Percentiles rank a stretch among this genome's conserved stretches.
phyloP scores from a whole-genome alignment of 1,140 invertebrate genomes.

The Lethrus apterus region DNA sequence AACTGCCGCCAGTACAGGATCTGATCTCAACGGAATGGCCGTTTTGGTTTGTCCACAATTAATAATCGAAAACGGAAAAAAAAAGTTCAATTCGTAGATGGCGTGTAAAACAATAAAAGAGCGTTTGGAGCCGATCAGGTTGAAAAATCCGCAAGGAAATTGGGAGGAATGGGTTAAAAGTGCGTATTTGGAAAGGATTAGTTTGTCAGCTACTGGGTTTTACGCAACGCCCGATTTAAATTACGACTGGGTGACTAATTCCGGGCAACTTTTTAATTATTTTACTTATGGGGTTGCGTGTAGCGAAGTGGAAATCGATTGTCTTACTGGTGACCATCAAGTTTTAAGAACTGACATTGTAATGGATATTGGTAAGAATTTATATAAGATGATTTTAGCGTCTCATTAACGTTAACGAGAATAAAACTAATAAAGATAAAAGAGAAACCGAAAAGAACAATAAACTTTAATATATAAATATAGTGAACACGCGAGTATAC shows the following conservation, averaged over 20 bases:
- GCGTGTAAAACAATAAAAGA: slow-evolving; percentile 74
- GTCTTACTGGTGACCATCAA: slow-evolving; percentile 80
- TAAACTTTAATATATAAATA: too few relatives aligned
- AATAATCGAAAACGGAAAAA: neutral
- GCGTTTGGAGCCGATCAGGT: slow-evolving; percentile 69
- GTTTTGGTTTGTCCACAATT: slow-evolving; percentile 55
- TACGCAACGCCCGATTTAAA: slow-evolving; percentile 74
- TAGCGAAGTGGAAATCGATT: slow-evolving; percentile 81
- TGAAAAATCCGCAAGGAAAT: slow-evolving; percentile 66
- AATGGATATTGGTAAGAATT: slow-evolving; percentile 71
- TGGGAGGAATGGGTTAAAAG: slow-evolving; percentile 81
- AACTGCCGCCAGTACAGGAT: slow-evolving; percentile 84
- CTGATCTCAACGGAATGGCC: slow-evolving; percentile 94
- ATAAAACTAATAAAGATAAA: too few relatives aligned
- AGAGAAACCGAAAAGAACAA: neutral
- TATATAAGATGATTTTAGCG: too few relatives aligned
- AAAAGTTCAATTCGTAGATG: slow-evolving; percentile 46
- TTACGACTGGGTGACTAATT: slow-evolving; percentile 65
- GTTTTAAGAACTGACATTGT: slow-evolving; percentile 86
- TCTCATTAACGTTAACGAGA: too few relatives aligned
- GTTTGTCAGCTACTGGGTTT: slow-evolving; percentile 80
- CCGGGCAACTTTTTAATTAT: slow-evolving; percentile 69
- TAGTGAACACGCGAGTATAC: too few relatives aligned
- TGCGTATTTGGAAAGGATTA: slow-evolving; percentile 75
- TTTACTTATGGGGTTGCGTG: slow-evolving; percentile 73